phyloP scores from a whole-genome alignment of 1,140 invertebrate genomes.

The Papilio aristodemus region DNA sequence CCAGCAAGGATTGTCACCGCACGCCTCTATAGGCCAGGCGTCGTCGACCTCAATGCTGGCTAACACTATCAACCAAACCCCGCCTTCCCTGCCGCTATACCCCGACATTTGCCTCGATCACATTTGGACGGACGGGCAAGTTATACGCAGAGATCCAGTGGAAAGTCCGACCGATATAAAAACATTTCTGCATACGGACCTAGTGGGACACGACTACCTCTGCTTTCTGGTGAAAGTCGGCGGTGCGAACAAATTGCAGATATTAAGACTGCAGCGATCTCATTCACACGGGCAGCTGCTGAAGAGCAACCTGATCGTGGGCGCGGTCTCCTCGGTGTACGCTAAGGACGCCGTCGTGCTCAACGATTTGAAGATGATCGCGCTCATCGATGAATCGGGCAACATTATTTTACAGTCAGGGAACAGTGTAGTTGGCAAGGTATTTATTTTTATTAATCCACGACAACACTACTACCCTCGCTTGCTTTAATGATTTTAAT shows the following conservation, averaged over 20 bases:
- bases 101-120: slow-evolving; percentile 93
- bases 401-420: slow-evolving; percentile 94
- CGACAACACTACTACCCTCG: too few species aligned
- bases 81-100: slow-evolving; percentile 86
- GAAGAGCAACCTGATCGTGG: slow-evolving; percentile 86
- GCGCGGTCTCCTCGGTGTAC: slow-evolving; percentile 85
- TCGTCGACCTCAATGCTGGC: slow-evolving; percentile 72
- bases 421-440: slow-evolving; percentile 88
- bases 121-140: slow-evolving; percentile 90
- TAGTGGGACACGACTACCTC: slow-evolving; percentile 91
- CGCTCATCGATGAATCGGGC: slow-evolving; percentile 88
- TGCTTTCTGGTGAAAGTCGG: slow-evolving; percentile 87
- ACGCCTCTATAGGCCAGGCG: slow-evolving; percentile 74
- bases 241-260: slow-evolving; percentile 84
- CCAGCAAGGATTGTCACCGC: slow-evolving; percentile 74
- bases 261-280: slow-evolving; percentile 88
- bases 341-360: slow-evolving; percentile 92
- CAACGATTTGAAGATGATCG: slow-evolving; percentile 89
- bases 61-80: slow-evolving; percentile 53
- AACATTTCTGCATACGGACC: slow-evolving; percentile 90
- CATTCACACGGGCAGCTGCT: slow-evolving; percentile 80
- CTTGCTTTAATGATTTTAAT: too few species aligned
- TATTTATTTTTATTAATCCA: slow-evolving; percentile 38
- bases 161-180: slow-evolving; percentile 84
- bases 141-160: slow-evolving; percentile 77